Conservation (phyloP, 2,797 vertebrate species). For the Urosaurus nigricauda region DNA sequence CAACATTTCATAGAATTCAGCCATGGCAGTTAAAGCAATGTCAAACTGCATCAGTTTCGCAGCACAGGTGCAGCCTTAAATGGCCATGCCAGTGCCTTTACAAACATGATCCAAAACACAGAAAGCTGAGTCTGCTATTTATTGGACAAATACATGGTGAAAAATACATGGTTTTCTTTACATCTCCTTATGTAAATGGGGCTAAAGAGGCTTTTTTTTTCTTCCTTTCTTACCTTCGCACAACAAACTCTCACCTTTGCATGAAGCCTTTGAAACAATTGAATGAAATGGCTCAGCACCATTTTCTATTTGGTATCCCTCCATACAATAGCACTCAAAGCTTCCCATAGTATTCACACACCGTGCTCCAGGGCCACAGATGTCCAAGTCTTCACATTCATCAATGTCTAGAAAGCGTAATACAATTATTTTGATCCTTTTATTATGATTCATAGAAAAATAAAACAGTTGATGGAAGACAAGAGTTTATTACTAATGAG, state of each 20-base stretch:
- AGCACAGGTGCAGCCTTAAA: neutral
- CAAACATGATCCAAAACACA: neutral
- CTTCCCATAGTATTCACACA: slow-evolving; percentile 87
- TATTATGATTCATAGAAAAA: neutral
- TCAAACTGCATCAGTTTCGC: no score
- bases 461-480: neutral
- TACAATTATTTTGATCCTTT: neutral
- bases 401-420: slow-evolving; percentile 83
- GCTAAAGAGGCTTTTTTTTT: neutral
- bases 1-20: no score
- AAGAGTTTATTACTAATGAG: neutral
- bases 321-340: slow-evolving; percentile 87
- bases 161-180: neutral
- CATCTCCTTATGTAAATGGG: neutral
- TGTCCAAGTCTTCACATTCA: slow-evolving; percentile 83
- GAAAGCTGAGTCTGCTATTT: neutral
- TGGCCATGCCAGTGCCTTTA: neutral
- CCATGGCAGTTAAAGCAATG: no score
- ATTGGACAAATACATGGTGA: neutral
- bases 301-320: slow-evolving; percentile 82
- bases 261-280: slow-evolving; percentile 72
- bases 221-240: neutral
- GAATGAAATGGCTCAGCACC: slow-evolving; percentile 82
- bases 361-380: slow-evolving; percentile 84
- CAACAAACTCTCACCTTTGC: slow-evolving; percentile 81